These are phyloP conservation scores for Alauda arvensis DNA, from an alignment of 2,797 vertebrate species.

Conservation along the genomic window DNA sequence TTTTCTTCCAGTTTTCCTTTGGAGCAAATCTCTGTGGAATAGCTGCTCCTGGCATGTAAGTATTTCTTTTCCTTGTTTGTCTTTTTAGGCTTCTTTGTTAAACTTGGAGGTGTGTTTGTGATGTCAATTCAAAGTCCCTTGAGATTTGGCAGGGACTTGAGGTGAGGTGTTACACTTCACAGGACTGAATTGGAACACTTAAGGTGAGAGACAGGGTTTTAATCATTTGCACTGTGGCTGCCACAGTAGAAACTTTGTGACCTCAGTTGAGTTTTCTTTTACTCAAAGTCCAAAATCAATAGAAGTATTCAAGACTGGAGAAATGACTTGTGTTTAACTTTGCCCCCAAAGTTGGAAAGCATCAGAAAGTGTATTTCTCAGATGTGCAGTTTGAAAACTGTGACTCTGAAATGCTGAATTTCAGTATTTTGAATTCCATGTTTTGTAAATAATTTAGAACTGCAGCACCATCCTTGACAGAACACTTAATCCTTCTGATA, in stretches of 20 bases:
- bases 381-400: slow-evolving; percentile 18
- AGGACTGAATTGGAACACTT: slow-evolving; percentile 57
- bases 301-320: slow-evolving; percentile 51
- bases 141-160: slow-evolving; percentile 56
- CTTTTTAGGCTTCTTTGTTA: slow-evolving; percentile 60
- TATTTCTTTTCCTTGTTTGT: slow-evolving; percentile 46
- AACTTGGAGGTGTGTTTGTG: slow-evolving; percentile 68
- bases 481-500: slow-evolving; percentile 27
- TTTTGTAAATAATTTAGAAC: slow-evolving; percentile 58
- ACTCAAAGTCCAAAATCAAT: slow-evolving; percentile 61
- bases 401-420: slow-evolving; percentile 23
- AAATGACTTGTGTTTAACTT: slow-evolving; percentile 47
- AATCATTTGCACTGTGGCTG: slow-evolving; percentile 62
- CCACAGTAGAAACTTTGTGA: slow-evolving; percentile 53
- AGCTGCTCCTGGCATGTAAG: slow-evolving; percentile 23
- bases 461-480: neutral
- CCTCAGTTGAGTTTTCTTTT: slow-evolving; percentile 57
- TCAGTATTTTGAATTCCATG: slow-evolving; percentile 10
- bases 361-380: slow-evolving; percentile 25
- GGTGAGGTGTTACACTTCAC: slow-evolving; percentile 68
- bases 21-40: slow-evolving; percentile 39
- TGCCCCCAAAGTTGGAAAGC: slow-evolving; percentile 14
- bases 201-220: slow-evolving; percentile 70
- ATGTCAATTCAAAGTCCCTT: slow-evolving; percentile 65
- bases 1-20: slow-evolving; percentile 46